Evolutionary conservation across 2,797 vertebrate species (phyloP), one percentile per base, ranked within the genome.

Genomic region (Microtus obscurus): DNA sequence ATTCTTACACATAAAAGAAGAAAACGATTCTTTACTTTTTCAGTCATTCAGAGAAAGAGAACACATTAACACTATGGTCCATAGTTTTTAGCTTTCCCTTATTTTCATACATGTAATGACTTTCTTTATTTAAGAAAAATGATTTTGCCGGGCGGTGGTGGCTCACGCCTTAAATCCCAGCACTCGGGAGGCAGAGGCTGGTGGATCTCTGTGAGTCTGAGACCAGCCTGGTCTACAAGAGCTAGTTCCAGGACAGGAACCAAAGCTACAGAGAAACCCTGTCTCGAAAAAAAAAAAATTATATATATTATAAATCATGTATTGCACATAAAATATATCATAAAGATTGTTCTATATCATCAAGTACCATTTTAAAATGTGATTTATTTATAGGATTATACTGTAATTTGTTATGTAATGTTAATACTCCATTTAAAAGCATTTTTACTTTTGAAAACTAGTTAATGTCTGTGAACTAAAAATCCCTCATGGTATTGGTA

Each of bases 391-490:
- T 0, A 87, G 5, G 16, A 79, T 93, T 93, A 86, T 51, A 73
- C 53, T 82, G 1, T 40, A 87, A 17, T 87, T 63, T 51, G 53
- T 73, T 87, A 93, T 78, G 27, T 6, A 94, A 31, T 2, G 74
- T 78, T 90, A 86, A 51, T 21, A 73, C 93, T 56, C 10, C 9
- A 87, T 76, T 95, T 96, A 90, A 67, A 40, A 81, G 69, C 69
- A 79, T 85, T 93, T 56, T 87, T 59, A 56, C 27, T 59, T 93
- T 91, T 92, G 6, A 92, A 83, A 37, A 48, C 0, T 85, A 56
- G 14, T 92, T 91, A 79, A 6, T 76, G 6, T 76, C 67, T 77
- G 17, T 83, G 23, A 96, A 92, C 56, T 85, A 96, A 83, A 77
- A 96, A 87, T 73, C 73, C 34, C 6, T 77, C 11, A 89, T 65